Base-by-base conservation (phyloP, 2,113 vertebrate species). In the Ariopsis seemanni region DNA sequence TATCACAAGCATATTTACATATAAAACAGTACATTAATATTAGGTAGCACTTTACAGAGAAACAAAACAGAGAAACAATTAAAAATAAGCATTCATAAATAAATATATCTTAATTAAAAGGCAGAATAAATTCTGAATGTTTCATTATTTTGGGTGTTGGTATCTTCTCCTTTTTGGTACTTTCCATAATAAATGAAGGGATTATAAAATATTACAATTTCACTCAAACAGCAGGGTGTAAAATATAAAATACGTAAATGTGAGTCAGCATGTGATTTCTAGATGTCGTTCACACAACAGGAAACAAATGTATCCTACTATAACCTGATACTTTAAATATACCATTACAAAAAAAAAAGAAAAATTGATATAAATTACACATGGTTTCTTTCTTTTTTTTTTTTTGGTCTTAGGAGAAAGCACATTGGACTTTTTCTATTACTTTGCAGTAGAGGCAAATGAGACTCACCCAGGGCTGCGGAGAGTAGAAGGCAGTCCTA, bases 401-500 rank as follows among this genome's bases (percentile, higher is more conserved):
- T 53, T 85, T 42, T 84, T 48, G 86, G 14, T 74, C 69, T 10
- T 91, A 97, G 96, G 95, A 86, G 95, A 94, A 88, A 96, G 96
- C 88, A 91, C 90, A 63, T 88, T 97, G 55, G 96, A 97, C 90
- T 97, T 97, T 92, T 92, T 98, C 75, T 96, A 97, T 91, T 93
- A 96, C 88, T 97, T 98, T 92, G 97, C 96, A 80, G 93, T 92
- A 27, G 93, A 94, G 10, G 62, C 93, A 63, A 95, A 96, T 53
- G 94, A 95, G 62, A 96, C 95, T 15, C 96, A 97, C 86, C 96
- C 97, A 42, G 97, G 97, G 58, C 93, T 97, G 82, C 93, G 94
- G 50, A 95, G 94, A 83, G 81, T 96, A 89, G 94, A 95, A 34
- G 94, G 95, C 55, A 95, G 94, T 86, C 97, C 97, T 27, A 84